Percentiles rank a stretch among this genome's conserved stretches.
phyloP scores from a whole-genome alignment of 2,113 vertebrate genomes.

The Octodon degus region DNA sequence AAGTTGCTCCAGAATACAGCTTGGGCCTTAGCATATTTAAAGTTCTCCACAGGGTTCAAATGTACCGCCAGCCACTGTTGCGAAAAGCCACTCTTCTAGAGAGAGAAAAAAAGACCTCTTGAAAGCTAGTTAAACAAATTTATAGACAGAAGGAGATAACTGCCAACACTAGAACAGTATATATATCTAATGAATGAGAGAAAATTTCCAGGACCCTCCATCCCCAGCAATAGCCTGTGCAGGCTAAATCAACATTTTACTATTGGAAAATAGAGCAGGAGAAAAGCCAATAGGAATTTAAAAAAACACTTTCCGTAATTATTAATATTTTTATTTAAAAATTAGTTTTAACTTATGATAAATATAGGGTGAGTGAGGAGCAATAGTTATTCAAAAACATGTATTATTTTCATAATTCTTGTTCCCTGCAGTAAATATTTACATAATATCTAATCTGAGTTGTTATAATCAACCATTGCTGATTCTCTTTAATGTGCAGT shows the following conservation, averaged over 20 bases:
- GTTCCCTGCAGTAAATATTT: slow-evolving; percentile 73
- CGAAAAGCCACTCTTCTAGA: slow-evolving; percentile 27
- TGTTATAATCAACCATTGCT: slow-evolving; percentile 64
- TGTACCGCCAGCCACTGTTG: background rate
- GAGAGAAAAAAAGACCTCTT: background rate
- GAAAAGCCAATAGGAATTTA: background rate
- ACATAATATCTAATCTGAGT: slow-evolving; percentile 68
- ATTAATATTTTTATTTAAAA: slow-evolving; percentile 56
- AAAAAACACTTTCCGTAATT: slow-evolving; percentile 39
- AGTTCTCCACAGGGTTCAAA: slow-evolving; percentile 17
- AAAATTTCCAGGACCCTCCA: background rate
- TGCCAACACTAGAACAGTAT: background rate
- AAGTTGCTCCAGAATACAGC: background rate
- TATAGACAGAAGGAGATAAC: background rate
- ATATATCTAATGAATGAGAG: background rate
- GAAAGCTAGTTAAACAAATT: background rate
- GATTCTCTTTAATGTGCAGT: slow-evolving; percentile 73
- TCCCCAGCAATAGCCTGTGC: background rate
- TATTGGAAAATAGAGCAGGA: background rate
- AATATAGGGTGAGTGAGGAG: background rate
- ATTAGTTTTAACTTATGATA: slow-evolving; percentile 55
- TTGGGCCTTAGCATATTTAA: background rate
- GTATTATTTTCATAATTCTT: slow-evolving; percentile 65
- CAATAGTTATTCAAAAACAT: slow-evolving; percentile 60
- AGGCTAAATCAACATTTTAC: background rate